Evolutionary conservation across 2,888 invertebrate genomes (phyloP), one percentile per base, ranked within the genome.

Genomic region (Branchellion lobata): DNA sequence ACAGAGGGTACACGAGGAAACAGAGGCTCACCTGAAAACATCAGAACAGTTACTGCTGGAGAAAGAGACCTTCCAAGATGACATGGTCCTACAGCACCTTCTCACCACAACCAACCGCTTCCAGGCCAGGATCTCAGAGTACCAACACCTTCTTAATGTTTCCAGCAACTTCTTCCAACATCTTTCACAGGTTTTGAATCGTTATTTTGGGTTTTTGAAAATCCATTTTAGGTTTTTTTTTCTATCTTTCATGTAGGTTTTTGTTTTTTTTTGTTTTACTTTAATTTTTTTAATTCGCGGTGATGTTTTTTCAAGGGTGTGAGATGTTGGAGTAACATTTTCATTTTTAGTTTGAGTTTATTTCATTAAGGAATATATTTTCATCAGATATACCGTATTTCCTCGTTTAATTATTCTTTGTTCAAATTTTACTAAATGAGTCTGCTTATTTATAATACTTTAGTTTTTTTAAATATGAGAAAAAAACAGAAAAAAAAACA

Each of bases 131-230:
- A 90, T 91, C 57, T 90, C 91, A 21, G 92, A 93, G 84, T 93
- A 93, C 85, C 91, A 92, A 85, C 90, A 90, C 33, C 88, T 94
- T 74, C 86, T 92, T 73, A 92, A 92, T 85, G 91, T 91, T 88
- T 88, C 92, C 75, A 90, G 92, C 81, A 90, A 91, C 75, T 92
- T 92, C 87, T 92, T 93, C 87, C 91, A 91, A 83, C 91, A 91
- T 85, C 87, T 92, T 80, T 87, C 89, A 81, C 89, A 91, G 88
- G 91, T 91, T 85, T 47, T 47, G 8, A 18, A 47, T 47, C 18
- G 47, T 14, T 47, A 18, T 8, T 47, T 47, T 47, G 18, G 8
- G 18, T 14, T 14, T 47, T 47, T 47, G 18, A 47, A 47, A 47
- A 18, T 47, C 18, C 18, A 47, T 14, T 14, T 47, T 14, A 8